phyloP scores from a whole-genome alignment of 2,888 invertebrate genomes.

The Agriopis aurantiaria region DNA sequence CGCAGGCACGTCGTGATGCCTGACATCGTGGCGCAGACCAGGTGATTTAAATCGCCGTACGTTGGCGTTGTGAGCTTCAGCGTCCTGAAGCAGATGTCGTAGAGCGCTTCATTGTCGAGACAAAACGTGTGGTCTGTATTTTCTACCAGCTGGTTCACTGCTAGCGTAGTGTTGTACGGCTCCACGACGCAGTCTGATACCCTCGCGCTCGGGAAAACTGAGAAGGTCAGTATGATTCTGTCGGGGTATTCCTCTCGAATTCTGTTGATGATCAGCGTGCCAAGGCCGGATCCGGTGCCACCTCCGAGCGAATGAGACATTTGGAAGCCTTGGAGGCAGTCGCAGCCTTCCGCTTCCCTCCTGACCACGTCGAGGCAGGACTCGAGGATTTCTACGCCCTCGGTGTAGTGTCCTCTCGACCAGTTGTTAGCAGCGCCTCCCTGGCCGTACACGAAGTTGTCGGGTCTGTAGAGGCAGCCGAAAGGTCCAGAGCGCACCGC shows the following conservation, averaged over 20 bases:
- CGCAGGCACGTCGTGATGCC: conserved; percentile 93
- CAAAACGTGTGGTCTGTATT: conserved; percentile 90
- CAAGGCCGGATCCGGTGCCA: conserved; percentile 82
- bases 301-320: conserved; percentile 90
- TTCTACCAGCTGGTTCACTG: conserved; percentile 94
- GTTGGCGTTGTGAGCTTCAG: conserved; percentile 91
- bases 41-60: conserved; percentile 93
- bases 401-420: conserved; percentile 94
- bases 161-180: conserved; percentile 94
- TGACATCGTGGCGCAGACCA: conserved; percentile 94
- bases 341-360: conserved; percentile 95
- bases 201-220: conserved; percentile 93
- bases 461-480: conserved; percentile 94
- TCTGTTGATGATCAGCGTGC: conserved; percentile 92
- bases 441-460: conserved; percentile 94
- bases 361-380: conserved; percentile 93
- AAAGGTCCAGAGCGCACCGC: conserved; percentile 94
- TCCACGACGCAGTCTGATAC: conserved; percentile 88
- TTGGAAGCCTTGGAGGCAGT: conserved; percentile 96
- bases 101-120: conserved; percentile 90
- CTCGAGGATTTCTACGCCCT: conserved; percentile 95
- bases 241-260: conserved; percentile 97
- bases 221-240: conserved; percentile 93
- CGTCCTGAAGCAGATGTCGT: conserved; percentile 93
- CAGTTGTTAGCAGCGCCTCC: conserved; percentile 81